Evolutionary conservation across 2,797 vertebrate species (phyloP).

Genomic region (Urophycis tenuis): DNA sequence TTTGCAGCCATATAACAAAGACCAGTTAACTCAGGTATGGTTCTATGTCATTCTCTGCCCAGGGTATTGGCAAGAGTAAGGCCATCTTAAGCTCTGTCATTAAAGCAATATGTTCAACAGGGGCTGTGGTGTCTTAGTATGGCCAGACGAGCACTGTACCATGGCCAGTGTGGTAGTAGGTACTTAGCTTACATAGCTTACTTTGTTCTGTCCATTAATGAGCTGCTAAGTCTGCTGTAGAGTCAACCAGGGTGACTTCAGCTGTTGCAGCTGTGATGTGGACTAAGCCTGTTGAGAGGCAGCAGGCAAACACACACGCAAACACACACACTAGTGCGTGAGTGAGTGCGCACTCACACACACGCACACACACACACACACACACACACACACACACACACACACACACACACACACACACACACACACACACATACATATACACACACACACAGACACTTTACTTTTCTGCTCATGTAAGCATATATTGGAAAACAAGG

Average conservation of each 20-base stretch:
- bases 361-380: conserved; percentile 8
- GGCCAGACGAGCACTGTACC: conserved; percentile 18
- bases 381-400: not conserved
- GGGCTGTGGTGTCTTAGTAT: conserved; percentile 22
- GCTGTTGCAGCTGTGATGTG: conserved; percentile 60
- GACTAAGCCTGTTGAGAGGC: conserved; percentile 52
- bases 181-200: conserved; percentile 39
- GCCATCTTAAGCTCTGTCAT: conserved; percentile 26
- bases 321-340: conserved; percentile 10
- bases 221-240: conserved; percentile 55
- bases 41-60: conserved; percentile 16
- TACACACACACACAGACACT: conserved; percentile 5
- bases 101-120: conserved; percentile 2
- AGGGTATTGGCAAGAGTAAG: conserved; percentile 18
- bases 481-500: conserved; percentile 58
- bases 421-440: not conserved
- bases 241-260: conserved; percentile 59
- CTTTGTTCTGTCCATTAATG: conserved; percentile 60
- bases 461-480: conserved; percentile 49
- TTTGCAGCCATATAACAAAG: conserved; percentile 23
- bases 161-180: conserved; percentile 36
- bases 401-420: not conserved
- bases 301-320: conserved; percentile 24
- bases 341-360: conserved; percentile 1
- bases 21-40: conserved; percentile 41